phyloP scores from a whole-genome alignment of 2,113 vertebrate genomes.

The Corapipo altera region DNA sequence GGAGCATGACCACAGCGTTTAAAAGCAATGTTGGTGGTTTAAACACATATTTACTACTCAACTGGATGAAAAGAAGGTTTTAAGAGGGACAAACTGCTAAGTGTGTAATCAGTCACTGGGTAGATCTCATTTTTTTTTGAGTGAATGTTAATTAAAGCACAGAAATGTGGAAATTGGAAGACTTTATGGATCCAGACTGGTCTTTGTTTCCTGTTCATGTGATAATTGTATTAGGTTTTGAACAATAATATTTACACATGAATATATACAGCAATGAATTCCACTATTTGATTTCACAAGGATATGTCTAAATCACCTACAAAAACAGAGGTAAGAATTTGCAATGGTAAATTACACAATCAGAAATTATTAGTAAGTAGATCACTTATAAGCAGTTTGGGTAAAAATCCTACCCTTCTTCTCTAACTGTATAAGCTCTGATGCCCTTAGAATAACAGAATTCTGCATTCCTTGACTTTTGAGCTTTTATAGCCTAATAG shows the following conservation, averaged over 20 bases:
- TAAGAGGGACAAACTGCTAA: background rate
- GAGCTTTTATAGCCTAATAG: background rate
- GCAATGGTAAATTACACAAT: background rate
- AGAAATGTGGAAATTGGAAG: background rate
- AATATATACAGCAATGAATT: background rate
- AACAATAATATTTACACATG: background rate
- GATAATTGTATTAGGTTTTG: background rate
- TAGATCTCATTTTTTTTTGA: background rate
- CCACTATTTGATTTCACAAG: background rate
- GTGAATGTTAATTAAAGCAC: background rate
- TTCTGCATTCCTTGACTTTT: background rate
- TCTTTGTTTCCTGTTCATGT: background rate
- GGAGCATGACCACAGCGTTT: background rate
- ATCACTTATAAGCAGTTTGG: background rate
- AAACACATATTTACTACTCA: background rate
- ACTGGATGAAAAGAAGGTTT: background rate
- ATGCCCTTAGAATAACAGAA: background rate
- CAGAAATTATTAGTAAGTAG: background rate
- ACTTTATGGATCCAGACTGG: background rate
- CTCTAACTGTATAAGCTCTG: background rate
- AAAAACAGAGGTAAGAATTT: background rate
- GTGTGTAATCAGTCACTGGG: background rate
- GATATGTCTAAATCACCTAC: background rate
- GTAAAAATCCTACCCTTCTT: background rate
- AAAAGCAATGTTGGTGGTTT: background rate